Evolutionary conservation across 2,113 vertebrate species (phyloP).

Genomic region (Tragelaphus scriptus): DNA sequence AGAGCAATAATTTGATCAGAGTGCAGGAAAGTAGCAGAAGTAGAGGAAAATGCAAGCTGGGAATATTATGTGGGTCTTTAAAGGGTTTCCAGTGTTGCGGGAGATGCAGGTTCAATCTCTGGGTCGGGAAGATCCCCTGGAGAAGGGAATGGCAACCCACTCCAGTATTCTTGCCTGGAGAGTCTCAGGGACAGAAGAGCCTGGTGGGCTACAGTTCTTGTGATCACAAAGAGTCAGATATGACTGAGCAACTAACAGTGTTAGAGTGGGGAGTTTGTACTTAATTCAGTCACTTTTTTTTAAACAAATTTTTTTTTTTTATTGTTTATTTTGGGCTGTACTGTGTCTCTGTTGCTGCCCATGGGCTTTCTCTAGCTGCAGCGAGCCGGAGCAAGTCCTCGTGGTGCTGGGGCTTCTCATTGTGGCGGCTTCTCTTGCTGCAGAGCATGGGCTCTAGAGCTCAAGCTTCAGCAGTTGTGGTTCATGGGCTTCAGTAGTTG

Average conservation of each 20-base stretch:
- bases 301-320: background rate
- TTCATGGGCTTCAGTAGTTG: background rate
- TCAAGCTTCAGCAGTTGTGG: background rate
- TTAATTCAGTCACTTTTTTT: background rate
- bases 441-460: background rate
- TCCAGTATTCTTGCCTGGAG: background rate
- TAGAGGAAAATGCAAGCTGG: background rate
- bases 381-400: background rate
- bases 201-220: background rate
- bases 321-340: background rate
- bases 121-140: background rate
- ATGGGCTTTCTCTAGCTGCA: background rate
- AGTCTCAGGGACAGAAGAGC: background rate
- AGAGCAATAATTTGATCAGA: background rate
- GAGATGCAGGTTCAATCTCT: rapidly evolving
- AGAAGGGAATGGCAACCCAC: background rate
- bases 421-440: background rate
- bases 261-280: background rate
- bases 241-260: background rate
- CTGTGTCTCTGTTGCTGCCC: background rate
- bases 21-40: background rate
- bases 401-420: background rate
- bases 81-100: background rate
- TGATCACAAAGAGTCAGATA: background rate
- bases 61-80: background rate